phyloP scores from a whole-genome alignment of 2,888 invertebrate genomes.

The Caenorhabditis virilis region DNA sequence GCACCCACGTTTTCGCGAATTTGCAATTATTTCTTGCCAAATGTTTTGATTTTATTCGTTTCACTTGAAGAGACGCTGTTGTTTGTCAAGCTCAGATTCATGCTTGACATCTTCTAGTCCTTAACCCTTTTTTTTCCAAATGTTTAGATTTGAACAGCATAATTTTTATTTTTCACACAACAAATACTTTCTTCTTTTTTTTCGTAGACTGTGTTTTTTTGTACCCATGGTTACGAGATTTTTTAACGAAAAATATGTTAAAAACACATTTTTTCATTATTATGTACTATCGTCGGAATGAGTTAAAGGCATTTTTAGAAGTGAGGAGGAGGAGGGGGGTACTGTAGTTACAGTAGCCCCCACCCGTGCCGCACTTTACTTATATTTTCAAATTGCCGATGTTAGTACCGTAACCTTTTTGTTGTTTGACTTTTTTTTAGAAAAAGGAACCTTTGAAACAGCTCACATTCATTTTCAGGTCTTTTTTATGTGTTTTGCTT shows the following conservation, averaged over 20 bases:
- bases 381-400: conserved; percentile 18
- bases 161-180: conserved; percentile 2
- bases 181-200: not conserved
- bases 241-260: not conserved
- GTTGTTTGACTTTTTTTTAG: not conserved
- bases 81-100: conserved; percentile 47
- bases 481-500: not conserved
- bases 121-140: not conserved
- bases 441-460: too few species aligned
- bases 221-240: conserved; percentile 1
- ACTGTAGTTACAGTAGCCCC: too few species aligned
- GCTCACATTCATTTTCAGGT: too few species aligned
- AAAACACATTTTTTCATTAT: too few species aligned
- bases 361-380: not conserved
- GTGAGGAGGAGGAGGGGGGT: too few species aligned
- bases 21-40: not conserved
- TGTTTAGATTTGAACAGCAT: not conserved
- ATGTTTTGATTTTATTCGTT: not conserved
- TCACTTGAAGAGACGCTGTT: conserved; percentile 17
- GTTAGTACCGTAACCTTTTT: conserved; percentile 41
- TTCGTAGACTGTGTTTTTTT: not conserved
- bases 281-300: conserved; percentile 6
- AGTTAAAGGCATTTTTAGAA: not conserved
- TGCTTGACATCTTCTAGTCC: conserved; percentile 25
- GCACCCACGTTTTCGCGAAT: too few species aligned